These are phyloP conservation scores for Eulemur macaco DNA, from an alignment of 2,113 vertebrate genomes.

Conservation along the genomic window DNA sequence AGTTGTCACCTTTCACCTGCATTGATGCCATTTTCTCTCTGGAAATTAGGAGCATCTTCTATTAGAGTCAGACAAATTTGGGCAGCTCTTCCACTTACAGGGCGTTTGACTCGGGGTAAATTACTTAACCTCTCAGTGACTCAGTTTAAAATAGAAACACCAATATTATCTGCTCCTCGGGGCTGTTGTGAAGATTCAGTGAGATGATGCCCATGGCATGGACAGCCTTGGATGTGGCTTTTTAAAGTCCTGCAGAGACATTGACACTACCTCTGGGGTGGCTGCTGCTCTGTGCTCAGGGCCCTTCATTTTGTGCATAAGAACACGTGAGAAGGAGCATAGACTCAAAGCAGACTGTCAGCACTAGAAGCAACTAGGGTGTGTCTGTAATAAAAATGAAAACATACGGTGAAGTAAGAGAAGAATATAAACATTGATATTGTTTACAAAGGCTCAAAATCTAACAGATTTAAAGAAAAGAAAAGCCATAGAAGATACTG, in stretches of 20 bases:
- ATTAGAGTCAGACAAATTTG: not conserved
- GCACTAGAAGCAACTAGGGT: not conserved
- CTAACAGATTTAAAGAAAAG: not conserved
- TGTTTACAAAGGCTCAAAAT: not conserved
- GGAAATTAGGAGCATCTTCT: constrained; percentile 29
- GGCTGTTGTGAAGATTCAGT: not conserved
- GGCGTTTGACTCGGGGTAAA: not conserved
- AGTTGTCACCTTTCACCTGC: not conserved
- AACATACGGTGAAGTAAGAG: not conserved
- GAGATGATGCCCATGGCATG: not conserved
- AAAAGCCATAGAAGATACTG: not conserved
- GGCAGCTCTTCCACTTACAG: not conserved
- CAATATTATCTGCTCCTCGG: not conserved
- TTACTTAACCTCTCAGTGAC: not conserved
- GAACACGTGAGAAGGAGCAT: not conserved
- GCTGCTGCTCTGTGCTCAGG: not conserved
- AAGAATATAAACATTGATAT: not conserved
- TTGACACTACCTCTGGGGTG: fast-evolving
- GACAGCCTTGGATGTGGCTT: not conserved
- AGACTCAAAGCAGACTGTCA: not conserved
- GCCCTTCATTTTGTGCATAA: not conserved
- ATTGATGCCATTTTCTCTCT: not conserved
- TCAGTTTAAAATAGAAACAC: not conserved
- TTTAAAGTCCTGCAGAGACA: not conserved
- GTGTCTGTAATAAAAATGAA: not conserved